Conservation (phyloP, 1,140 invertebrate species). For the Caenorhabditis latens region DNA sequence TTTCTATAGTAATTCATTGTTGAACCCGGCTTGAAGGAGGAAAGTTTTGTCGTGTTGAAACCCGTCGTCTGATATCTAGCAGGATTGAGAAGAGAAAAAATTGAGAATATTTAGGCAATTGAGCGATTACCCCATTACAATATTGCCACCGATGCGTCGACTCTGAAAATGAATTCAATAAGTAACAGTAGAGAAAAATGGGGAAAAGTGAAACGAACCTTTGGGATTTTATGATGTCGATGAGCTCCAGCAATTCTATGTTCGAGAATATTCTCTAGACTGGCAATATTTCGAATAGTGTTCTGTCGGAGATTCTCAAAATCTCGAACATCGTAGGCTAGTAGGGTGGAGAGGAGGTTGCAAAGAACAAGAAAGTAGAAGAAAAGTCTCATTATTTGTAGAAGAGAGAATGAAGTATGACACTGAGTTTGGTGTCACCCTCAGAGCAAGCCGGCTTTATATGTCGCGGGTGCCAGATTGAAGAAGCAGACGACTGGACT, state of each 20-base stretch:
- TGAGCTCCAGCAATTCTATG: neutral
- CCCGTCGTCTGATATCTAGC: too few relatives aligned
- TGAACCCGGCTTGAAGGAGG: neutral
- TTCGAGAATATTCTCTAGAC: conserved; percentile 35
- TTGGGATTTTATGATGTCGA: conserved; percentile 29
- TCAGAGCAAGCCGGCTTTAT: conserved; percentile 51
- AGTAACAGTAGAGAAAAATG: neutral
- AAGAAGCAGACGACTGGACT: neutral
- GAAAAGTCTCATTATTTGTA: conserved; percentile 5
- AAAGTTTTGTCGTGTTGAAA: neutral
- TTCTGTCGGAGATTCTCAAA: conserved; percentile 24
- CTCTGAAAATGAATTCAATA: conserved; percentile 9
- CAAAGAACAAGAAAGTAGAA: conserved; percentile 20
- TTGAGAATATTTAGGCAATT: neutral
- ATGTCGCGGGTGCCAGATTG: conserved; percentile 45
- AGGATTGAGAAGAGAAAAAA: neutral
- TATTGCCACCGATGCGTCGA: conserved; percentile 41
- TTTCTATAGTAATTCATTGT: neutral
- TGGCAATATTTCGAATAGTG: conserved; percentile 23
- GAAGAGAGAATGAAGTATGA: conserved; percentile 19
- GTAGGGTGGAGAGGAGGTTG: conserved; percentile 12
- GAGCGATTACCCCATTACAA: conserved; percentile 15
- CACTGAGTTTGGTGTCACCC: conserved; percentile 30
- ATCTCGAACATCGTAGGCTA: conserved; percentile 46
- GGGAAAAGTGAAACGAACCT: neutral